A percentile compares a stretch with the other conserved stretches of the same genome.
phyloP scores from a whole-genome alignment of 2,113 vertebrate species.

The Prunella fulvescens region DNA sequence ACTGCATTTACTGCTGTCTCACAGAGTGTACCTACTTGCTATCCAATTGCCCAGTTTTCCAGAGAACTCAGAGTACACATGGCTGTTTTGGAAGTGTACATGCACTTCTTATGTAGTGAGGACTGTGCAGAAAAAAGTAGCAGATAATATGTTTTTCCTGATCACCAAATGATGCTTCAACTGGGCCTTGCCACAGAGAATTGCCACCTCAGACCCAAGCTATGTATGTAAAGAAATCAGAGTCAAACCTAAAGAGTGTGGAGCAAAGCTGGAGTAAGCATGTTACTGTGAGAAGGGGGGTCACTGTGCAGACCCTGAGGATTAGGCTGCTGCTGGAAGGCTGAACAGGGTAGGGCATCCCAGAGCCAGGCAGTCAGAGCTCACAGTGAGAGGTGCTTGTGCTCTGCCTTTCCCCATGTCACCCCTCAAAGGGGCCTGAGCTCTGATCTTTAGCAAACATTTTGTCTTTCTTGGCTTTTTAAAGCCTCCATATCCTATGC shows the following conservation, averaged over 20 bases:
- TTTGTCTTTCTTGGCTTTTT: background rate
- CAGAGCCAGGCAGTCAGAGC: fast-evolving
- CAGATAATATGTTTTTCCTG: background rate
- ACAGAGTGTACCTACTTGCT: background rate
- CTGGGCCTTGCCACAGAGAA: background rate
- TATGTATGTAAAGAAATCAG: background rate
- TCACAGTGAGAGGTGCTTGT: background rate
- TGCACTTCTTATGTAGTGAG: background rate
- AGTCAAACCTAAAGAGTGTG: background rate
- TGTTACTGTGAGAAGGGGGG: background rate
- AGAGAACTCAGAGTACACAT: background rate
- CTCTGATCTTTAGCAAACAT: background rate
- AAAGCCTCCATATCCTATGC: background rate
- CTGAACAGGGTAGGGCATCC: background rate
- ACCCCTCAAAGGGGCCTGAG: background rate
- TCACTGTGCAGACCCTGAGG: background rate
- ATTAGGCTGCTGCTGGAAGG: background rate
- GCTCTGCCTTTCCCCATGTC: background rate
- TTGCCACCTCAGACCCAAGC: background rate
- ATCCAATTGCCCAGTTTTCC: background rate
- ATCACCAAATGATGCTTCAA: background rate
- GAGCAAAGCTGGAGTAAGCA: background rate
- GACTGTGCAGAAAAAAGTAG: background rate
- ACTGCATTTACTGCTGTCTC: background rate
- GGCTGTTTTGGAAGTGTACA: background rate